Conservation (phyloP, 2,888 invertebrate species). For the Noctua janthe region DNA sequence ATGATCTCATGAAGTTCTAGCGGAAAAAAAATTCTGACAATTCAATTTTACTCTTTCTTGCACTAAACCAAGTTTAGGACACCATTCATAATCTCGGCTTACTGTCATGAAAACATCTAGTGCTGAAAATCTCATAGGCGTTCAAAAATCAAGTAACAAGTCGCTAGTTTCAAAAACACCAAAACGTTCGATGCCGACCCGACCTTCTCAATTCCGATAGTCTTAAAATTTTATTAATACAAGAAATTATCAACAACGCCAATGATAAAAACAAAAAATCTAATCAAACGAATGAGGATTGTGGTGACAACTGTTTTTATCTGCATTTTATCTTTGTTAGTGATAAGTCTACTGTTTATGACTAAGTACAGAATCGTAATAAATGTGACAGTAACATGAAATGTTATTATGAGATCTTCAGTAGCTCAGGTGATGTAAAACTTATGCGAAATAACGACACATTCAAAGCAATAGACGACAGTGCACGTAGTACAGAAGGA, state of each 20-base stretch:
- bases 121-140: background rate
- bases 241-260: constrained; percentile 4
- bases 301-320: constrained; percentile 30
- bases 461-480: background rate
- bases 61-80: background rate
- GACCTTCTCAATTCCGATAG: constrained; percentile 1
- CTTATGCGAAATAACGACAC: background rate
- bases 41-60: background rate
- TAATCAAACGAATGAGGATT: constrained; percentile 37
- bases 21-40: background rate
- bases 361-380: constrained; percentile 18
- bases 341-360: constrained; percentile 45
- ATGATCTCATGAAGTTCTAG: background rate
- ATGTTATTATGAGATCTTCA: constrained; percentile 7
- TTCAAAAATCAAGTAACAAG: background rate
- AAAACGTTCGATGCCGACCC: background rate
- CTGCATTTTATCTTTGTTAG: constrained; percentile 42
- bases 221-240: constrained; percentile 1
- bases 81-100: background rate
- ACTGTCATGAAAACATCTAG: background rate
- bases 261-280: constrained; percentile 34
- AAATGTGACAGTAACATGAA: background rate
- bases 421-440: background rate
- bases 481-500: background rate
- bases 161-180: background rate